Conservation (phyloP, 2,888 invertebrate genomes). For the Caenorhabditis angaria region DNA sequence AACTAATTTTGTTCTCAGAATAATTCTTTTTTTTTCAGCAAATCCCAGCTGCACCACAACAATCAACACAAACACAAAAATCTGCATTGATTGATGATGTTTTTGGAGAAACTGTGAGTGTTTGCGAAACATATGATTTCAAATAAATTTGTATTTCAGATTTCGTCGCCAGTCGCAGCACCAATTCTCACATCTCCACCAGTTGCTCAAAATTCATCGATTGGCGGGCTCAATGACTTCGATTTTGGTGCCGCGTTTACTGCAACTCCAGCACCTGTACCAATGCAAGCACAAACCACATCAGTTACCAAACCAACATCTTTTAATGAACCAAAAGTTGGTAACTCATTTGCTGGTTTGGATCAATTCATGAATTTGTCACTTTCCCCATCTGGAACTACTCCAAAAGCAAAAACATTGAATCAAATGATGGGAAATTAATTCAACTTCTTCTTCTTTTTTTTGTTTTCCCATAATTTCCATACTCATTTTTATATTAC, state of each 20-base stretch:
- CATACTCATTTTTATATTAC: neutral
- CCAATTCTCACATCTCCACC: too few relatives aligned
- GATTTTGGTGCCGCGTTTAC: neutral
- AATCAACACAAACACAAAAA: neutral
- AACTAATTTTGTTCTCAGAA: neutral
- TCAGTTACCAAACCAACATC: too few relatives aligned
- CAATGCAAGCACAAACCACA: neutral
- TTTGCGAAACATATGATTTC: too few relatives aligned
- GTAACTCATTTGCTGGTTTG: conserved; percentile 35
- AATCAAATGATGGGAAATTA: conserved; percentile 33
- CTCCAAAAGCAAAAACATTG: conserved; percentile 40
- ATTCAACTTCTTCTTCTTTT: neutral
- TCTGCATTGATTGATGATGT: conserved; percentile 12
- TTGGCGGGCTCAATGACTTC: conserved; percentile 7
- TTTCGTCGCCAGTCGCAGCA: neutral
- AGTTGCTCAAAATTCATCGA: neutral
- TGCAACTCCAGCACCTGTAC: neutral
- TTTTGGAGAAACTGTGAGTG: conserved; percentile 15
- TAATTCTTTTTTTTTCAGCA: conserved; percentile 1
- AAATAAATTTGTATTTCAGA: too few relatives aligned
- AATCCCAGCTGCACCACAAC: neutral
- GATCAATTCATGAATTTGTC: conserved; percentile 39
- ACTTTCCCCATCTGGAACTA: conserved; percentile 13
- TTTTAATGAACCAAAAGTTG: conserved; percentile 6
- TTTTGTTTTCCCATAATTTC: too few relatives aligned